Conservation (phyloP, 2,888 invertebrate species). For the Pardosa pseudoannulata region DNA sequence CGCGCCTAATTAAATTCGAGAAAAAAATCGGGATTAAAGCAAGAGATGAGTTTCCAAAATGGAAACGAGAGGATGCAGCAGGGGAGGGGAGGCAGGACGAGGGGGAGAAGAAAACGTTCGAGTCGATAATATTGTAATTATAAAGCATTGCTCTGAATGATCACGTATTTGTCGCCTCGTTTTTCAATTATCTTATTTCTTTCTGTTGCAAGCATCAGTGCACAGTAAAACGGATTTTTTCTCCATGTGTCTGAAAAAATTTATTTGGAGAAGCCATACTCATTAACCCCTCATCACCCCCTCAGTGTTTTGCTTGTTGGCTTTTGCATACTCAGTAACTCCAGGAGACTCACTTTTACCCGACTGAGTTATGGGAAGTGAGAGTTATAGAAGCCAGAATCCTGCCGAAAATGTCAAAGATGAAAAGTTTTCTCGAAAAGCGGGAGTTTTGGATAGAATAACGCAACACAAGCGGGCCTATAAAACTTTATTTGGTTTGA, state of each 20-base stretch:
- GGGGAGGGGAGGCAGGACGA: background rate
- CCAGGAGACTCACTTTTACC: no score
- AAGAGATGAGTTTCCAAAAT: background rate
- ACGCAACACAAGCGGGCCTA: no score
- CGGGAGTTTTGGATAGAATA: no score
- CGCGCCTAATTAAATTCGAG: constrained; percentile 11
- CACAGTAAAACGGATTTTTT: background rate
- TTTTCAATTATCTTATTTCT: constrained; percentile 10
- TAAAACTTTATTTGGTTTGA: no score
- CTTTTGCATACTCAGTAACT: no score
- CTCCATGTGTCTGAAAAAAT: background rate
- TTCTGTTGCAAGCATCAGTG: background rate
- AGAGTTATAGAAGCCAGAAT: no score
- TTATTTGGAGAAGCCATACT: background rate
- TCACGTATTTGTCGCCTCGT: constrained; percentile 10
- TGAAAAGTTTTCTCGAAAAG: no score
- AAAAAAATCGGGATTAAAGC: constrained; percentile 9
- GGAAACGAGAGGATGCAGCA: background rate
- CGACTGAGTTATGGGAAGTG: no score
- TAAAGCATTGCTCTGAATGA: constrained; percentile 24
- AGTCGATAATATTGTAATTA: constrained; percentile 25
- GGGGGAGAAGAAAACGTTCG: background rate
- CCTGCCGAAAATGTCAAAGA: no score
- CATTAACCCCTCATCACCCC: background rate
- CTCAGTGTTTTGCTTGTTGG: background rate